Evolutionary conservation across 2,113 vertebrate genomes (phyloP).

Genomic region (Rousettus leschenaultii): DNA sequence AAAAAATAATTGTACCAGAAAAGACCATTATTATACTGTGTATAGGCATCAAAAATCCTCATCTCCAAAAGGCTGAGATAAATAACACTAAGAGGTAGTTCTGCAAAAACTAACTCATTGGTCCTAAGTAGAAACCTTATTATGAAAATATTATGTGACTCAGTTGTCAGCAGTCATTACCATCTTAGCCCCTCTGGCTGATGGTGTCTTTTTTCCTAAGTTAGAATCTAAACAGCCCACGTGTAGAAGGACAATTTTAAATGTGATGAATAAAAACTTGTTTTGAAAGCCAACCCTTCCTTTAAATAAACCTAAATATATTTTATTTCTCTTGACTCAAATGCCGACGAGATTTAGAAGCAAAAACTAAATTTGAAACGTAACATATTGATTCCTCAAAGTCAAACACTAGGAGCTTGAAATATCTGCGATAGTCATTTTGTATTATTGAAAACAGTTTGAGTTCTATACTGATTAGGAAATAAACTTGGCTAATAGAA

Average conservation of each 20-base stretch:
- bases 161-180: conserved; percentile 55
- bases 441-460: not conserved
- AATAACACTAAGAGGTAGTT: conserved; percentile 40
- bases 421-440: not conserved
- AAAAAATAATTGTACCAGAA: not conserved
- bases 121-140: conserved; percentile 45
- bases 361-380: not conserved
- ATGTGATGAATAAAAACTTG: not conserved
- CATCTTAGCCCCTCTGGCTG: conserved; percentile 55
- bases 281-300: conserved; percentile 44
- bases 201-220: conserved; percentile 16
- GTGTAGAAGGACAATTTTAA: conserved; percentile 35
- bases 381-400: not conserved
- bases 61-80: not conserved
- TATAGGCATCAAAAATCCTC: not conserved
- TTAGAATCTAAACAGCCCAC: not conserved
- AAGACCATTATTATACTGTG: not conserved
- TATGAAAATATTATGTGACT: conserved; percentile 64
- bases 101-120: conserved; percentile 55
- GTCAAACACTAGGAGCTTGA: not conserved
- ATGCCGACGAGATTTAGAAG: not conserved
- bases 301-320: conserved; percentile 36
- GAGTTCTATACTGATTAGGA: not conserved
- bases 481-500: not conserved
- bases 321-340: not conserved